Evolutionary conservation across 2,797 vertebrate species (phyloP), one percentile per base, ranked within the genome.

Genomic region (Phataginus tricuspis): DNA sequence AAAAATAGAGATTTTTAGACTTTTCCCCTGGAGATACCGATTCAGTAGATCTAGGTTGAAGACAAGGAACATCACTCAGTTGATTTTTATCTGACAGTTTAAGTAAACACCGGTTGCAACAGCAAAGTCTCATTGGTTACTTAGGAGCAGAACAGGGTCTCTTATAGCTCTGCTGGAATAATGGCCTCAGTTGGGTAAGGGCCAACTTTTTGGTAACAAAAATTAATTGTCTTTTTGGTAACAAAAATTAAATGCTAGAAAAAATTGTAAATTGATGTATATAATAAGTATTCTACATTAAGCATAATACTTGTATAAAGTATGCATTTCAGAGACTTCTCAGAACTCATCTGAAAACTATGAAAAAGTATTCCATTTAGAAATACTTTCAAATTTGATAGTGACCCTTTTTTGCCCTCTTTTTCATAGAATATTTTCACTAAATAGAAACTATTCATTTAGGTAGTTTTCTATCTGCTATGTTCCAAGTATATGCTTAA

Each of bases 321-420:
- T 14, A 77, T 55, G 66, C 34, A 88, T 71, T 71, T 91, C 5
- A 74, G 53, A 72, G 57, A 39, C 16, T 90, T 95, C 11, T 31
- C 55, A 86, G 69, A 89, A 86, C 25, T 63, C 39, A 72, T 49
- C n/a, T 66, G 79, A 94, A 94, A 90, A 92, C 34, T 79, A 84
- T 75, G 21, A 94, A 82, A 68, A 91, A 72, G 11, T 59, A 94
- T 66, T 80, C 29, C 66, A 93, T 80, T 89, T 85, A 85, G 68
- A 82, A 93, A 97, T 86, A 86, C 27, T 91, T 94, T 93, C 45
- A 88, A 90, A 77, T n/a, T 29, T 95, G 53, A 85, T n/a, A 71
- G 23, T 90, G 78, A 88, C 14, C 12, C 42, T 34, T 61, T 45
- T 85, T 45, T 19, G 53, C 6, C 31, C 19, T 64, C n/a, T 93